phyloP scores from a whole-genome alignment of 2,888 invertebrate species.

The Agriopis aurantiaria region DNA sequence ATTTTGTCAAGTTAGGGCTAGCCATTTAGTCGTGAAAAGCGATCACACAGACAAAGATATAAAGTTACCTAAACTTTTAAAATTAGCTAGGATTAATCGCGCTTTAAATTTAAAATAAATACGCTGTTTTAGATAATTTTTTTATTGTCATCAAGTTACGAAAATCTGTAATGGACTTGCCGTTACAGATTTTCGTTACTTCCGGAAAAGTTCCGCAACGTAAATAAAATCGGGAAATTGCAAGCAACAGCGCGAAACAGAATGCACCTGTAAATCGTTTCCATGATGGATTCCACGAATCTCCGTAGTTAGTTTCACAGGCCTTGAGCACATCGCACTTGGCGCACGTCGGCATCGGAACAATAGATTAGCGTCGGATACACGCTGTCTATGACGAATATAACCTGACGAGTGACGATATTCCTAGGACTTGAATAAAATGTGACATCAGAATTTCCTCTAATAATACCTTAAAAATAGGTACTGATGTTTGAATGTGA shows the following conservation, averaged over 20 bases:
- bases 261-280: not conserved
- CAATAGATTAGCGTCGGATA: not conserved
- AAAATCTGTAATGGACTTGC: too few relatives aligned
- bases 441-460: not conserved
- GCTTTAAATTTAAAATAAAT: too few relatives aligned
- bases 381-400: not conserved
- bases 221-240: constrained; percentile 1
- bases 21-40: too few relatives aligned
- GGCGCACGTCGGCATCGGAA: constrained; percentile 9
- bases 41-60: too few relatives aligned
- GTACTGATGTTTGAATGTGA: not conserved
- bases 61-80: too few relatives aligned
- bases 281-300: constrained; percentile 17
- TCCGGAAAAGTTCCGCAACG: too few relatives aligned
- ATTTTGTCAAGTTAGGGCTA: too few relatives aligned
- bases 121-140: too few relatives aligned
- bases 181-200: too few relatives aligned
- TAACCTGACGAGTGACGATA: not conserved
- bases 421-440: not conserved
- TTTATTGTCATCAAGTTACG: too few relatives aligned
- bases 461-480: not conserved
- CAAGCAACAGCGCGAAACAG: not conserved
- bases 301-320: constrained; percentile 21
- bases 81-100: too few relatives aligned
- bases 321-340: constrained; percentile 11